Base-by-base conservation (phyloP, 2,888 invertebrate species). In the Brachylomia viminalis region DNA sequence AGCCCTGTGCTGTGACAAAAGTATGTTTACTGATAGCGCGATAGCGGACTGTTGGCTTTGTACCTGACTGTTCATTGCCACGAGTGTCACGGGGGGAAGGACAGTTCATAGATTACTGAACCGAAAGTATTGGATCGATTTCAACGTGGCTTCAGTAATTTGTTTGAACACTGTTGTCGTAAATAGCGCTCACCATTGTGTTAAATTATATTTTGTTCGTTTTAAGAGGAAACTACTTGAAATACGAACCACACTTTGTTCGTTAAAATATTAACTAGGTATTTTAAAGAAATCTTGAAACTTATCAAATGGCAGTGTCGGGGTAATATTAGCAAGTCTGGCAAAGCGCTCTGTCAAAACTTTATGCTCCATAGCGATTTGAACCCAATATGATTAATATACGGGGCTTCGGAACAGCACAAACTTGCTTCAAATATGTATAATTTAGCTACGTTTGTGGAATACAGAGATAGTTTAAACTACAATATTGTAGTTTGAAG, bases 301-400 rank as follows among this genome's bases (percentile, higher is more conserved):
- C 52, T 69, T 80, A 69, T 80, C 66, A 52, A 83, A 72, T 66
- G 49, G 64, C 56, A 56, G 13, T 75, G 65, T 68, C 38, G 56
- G 17, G 15, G 58, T 67, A 61, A 13, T 54, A 49, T 27, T 47
- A 47, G 58, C 45, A 49, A 80, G 33, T 49, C 42, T 62, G 38
- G 38, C 56, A 69, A 62, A 83, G 62, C 72, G 62, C 80, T 83
- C 69, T 83, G 84, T 83, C 83, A 80, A 84, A 83, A 83, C 83
- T 83, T 84, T 83, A 69, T 42, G 45, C 56, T 77, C 70, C 56
- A 80, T 61, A 83, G 71, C 81, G 73, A 84, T 81, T 84, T 72
- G 61, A 84, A 77, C 71, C 56, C 68, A 68, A 84, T 80, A 84
- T 83, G 73, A 83, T 84, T 84, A 80, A 83, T 83, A 84, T 77